These are phyloP conservation scores for Pteronotus mesoamericanus DNA, from an alignment of 2,797 vertebrate species.

Conservation along the genomic window DNA sequence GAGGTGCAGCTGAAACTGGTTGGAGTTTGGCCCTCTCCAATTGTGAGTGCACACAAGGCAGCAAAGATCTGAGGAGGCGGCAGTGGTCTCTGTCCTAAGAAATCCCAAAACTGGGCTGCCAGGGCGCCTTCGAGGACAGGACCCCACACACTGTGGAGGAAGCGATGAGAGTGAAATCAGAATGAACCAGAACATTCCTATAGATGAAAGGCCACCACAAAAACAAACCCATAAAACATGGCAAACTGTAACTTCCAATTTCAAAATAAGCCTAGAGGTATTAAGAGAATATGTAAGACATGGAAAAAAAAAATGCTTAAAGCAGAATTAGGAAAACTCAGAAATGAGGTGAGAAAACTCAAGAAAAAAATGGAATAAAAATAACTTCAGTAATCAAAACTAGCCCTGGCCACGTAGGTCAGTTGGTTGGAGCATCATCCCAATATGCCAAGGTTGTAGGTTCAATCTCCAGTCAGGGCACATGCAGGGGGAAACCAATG, in stretches of 20 bases:
- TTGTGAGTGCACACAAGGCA: accelerated
- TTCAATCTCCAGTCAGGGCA: background rate
- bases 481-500: background rate
- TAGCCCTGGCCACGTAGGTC: background rate
- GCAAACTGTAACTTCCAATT: background rate
- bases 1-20: background rate
- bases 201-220: background rate
- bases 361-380: background rate
- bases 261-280: background rate
- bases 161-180: background rate
- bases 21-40: too few species aligned
- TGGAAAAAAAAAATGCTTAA: background rate
- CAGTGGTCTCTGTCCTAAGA: accelerated
- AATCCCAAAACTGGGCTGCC: background rate
- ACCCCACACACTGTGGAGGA: background rate
- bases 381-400: background rate
- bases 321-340: background rate
- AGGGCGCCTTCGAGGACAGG: too few species aligned
- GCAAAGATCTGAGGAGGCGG: background rate
- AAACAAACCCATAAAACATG: background rate
- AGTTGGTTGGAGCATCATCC: background rate
- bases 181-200: background rate
- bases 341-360: background rate
- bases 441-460: background rate
- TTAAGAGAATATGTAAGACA: background rate